Percentiles rank a stretch among this genome's conserved stretches.
Evolutionary conservation across 2,797 vertebrate species (phyloP).

Genomic region (Crax fasciolata): DNA sequence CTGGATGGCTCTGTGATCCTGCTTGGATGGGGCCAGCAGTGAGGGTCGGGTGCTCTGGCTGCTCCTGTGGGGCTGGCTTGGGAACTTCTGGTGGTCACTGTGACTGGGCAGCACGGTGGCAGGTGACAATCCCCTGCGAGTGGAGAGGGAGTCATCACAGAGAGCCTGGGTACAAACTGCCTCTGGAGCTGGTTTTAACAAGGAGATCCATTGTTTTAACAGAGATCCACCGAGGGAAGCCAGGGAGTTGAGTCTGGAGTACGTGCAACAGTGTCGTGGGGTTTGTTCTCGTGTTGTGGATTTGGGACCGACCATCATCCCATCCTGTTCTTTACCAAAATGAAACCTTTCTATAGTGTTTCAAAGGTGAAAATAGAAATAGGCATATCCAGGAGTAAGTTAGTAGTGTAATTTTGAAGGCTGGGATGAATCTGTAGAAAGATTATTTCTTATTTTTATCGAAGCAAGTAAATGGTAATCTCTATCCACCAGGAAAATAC

Average conservation of each 20-base stretch:
- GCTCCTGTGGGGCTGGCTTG: background rate
- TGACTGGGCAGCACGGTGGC: rapidly evolving
- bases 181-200: rapidly evolving
- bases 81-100: background rate
- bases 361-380: background rate
- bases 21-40: rapidly evolving
- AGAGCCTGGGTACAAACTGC: background rate
- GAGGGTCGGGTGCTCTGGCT: background rate
- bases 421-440: background rate
- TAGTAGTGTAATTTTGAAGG: background rate
- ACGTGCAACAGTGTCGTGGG: background rate
- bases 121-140: too few species aligned
- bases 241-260: too few species aligned
- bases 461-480: background rate
- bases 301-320: background rate
- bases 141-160: rapidly evolving
- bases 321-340: background rate
- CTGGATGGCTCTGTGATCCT: background rate
- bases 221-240: too few species aligned
- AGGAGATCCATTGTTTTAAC: background rate
- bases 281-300: background rate
- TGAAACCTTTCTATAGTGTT: background rate
- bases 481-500: background rate
- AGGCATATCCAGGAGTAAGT: background rate
- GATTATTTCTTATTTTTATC: background rate